These are phyloP conservation scores for Drosophila incognita DNA, from an alignment of 2,888 invertebrate genomes.

Conservation along the genomic window DNA sequence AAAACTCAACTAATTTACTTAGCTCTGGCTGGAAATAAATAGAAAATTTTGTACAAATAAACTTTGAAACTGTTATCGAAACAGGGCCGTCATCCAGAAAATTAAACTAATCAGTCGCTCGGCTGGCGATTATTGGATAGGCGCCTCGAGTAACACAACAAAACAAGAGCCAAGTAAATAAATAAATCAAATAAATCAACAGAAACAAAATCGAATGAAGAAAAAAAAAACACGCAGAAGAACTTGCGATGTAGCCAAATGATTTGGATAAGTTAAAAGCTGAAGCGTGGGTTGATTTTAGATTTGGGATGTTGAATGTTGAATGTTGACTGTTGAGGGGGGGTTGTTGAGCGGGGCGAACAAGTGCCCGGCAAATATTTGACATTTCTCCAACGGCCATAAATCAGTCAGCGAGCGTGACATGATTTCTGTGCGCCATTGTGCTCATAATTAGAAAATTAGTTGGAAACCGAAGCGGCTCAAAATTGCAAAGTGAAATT, in stretches of 20 bases:
- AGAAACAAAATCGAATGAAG: constrained; percentile 27
- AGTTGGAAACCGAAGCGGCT: constrained; percentile 55
- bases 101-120: constrained; percentile 75
- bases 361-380: constrained; percentile 73
- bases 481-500: constrained; percentile 34
- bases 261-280: constrained; percentile 72
- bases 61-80: constrained; percentile 34
- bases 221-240: constrained; percentile 17
- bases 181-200: constrained; percentile 78
- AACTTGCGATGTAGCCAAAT: constrained; percentile 53
- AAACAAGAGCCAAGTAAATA: constrained; percentile 65
- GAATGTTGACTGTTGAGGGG: neutral
- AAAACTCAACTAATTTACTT: neutral
- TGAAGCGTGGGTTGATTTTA: constrained; percentile 45
- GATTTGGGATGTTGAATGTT: constrained; percentile 3
- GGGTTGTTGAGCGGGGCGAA: neutral
- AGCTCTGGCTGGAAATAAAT: neutral
- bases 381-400: constrained; percentile 85
- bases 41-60: constrained; percentile 11
- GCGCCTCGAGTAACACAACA: constrained; percentile 40
- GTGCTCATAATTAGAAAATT: constrained; percentile 84
- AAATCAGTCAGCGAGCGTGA: constrained; percentile 84
- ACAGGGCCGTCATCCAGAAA: constrained; percentile 59
- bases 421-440: constrained; percentile 82
- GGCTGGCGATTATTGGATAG: constrained; percentile 66